Percentiles rank a stretch among this genome's conserved stretches.
phyloP scores from a whole-genome alignment of 2,113 vertebrate species.

The Neofelis nebulosa region DNA sequence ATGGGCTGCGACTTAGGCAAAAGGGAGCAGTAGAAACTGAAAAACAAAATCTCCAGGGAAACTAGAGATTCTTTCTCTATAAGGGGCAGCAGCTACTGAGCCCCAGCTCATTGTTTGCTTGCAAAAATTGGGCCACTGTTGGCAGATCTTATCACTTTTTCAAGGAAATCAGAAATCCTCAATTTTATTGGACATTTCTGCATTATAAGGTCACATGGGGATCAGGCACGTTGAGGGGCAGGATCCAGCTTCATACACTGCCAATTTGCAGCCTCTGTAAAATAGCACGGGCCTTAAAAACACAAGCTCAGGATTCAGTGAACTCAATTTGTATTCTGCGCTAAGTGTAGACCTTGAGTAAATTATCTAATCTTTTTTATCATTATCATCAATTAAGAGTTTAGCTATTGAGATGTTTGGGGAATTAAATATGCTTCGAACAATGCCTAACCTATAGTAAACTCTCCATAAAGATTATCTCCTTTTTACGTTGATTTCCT shows the following conservation, averaged over 20 bases:
- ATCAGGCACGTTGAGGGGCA: background rate
- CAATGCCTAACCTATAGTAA: background rate
- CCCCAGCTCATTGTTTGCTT: background rate
- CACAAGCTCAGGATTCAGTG: background rate
- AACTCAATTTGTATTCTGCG: conserved; percentile 42
- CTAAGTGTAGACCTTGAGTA: conserved; percentile 5
- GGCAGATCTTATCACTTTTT: background rate
- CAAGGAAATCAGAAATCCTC: conserved; percentile 20
- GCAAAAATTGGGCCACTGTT: background rate
- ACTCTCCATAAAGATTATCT: background rate
- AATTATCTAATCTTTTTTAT: conserved; percentile 54
- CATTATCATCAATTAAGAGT: conserved; percentile 49
- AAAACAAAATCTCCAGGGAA: background rate
- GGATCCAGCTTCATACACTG: background rate
- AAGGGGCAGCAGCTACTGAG: background rate
- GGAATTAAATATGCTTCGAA: conserved; percentile 52
- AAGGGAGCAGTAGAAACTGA: background rate
- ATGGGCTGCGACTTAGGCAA: background rate
- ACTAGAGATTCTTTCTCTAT: background rate
- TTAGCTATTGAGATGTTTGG: conserved; percentile 15
- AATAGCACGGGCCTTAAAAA: background rate
- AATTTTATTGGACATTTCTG: background rate
- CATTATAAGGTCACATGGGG: background rate
- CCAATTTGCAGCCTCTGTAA: background rate
- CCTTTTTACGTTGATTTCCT: conserved; percentile 17